Base-by-base conservation (phyloP, 2,113 vertebrate species). In the Pseudorasbora parva region DNA sequence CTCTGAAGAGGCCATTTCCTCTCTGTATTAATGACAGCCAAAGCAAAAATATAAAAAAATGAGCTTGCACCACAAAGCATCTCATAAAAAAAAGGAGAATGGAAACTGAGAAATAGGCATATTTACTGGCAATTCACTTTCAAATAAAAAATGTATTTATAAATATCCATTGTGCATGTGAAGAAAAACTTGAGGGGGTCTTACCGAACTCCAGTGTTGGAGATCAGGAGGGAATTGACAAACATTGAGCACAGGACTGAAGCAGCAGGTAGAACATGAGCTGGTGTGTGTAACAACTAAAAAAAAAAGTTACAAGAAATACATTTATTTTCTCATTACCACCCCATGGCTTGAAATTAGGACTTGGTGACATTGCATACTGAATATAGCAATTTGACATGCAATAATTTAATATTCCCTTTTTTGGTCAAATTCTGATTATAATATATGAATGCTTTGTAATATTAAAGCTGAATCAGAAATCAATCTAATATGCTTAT, bases 281-380 rank as follows among this genome's bases (percentile, higher is more conserved):
- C 96, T 2, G 97, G 96, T 12, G 96, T 97, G 87, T 96, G 95
- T 88, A 99, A 93, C 1, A 99, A 94, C 98, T 99, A 86, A 21
- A 69, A 49, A 54, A 54, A 69, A 0, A 82, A 1, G 10, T 45
- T 17, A 74, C 3, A 74, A 17, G 1, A 47, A 27, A 33, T 3
- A 54, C 7, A 54, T 6, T 1, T 15, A 17, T 54, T 21, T 54
- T 54, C 0, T 6, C 2, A 21, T 54, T 21, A 19, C 17, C 51
- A 54, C 17, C 17, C 0, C 49, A 54, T 54, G 17, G 17, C 17
- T 54, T 54, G 17, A 19, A 21, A 54, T 21, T 54, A 54, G 2
- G 5, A 6, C 6, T 21, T 6, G 51, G 7, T 54, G 51, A 54
- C 19, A 54, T 54, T 21, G 2, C 2, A 54, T 54, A 54, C 17